Conservation (phyloP, 2,113 vertebrate genomes). For the Syngnathoides biaculeatus region DNA sequence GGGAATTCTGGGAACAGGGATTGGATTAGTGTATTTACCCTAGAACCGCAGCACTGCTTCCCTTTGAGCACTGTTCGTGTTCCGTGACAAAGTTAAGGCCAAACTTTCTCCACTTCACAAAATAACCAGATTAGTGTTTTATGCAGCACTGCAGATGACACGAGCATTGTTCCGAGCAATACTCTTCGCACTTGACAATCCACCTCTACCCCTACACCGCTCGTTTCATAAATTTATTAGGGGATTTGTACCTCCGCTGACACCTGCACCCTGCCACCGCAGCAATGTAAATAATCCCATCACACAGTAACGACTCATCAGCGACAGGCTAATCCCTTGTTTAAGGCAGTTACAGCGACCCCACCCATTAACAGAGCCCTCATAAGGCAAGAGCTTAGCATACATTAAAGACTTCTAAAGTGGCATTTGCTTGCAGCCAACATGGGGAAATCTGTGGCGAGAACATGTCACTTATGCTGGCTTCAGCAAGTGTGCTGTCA, state of each 20-base stretch:
- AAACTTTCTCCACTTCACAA: constrained; percentile 59
- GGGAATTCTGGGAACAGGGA: constrained; percentile 61
- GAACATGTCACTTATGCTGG: constrained; percentile 66
- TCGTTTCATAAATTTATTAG: constrained; percentile 74
- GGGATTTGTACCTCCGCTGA: constrained; percentile 79
- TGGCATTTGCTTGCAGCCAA: constrained; percentile 56
- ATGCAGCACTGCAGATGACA: constrained; percentile 52
- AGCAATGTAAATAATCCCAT: constrained; percentile 80
- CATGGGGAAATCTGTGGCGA: constrained; percentile 50
- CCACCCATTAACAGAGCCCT: constrained; percentile 75
- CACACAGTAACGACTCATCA: constrained; percentile 72
- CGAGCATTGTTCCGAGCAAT: constrained; percentile 63
- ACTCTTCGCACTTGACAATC: constrained; percentile 57
- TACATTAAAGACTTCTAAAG: constrained; percentile 72
- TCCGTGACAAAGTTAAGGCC: constrained; percentile 42
- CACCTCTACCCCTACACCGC: constrained; percentile 6
- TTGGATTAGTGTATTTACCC: constrained; percentile 62
- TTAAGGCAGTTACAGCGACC: constrained; percentile 80
- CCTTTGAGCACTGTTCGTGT: constrained; percentile 56
- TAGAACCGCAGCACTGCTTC: constrained; percentile 28
- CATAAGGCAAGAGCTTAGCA: constrained; percentile 76
- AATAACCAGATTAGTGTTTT: constrained; percentile 63
- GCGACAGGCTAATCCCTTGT: constrained; percentile 77
- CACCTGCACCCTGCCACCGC: constrained; percentile 74
- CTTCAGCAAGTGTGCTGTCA: constrained; percentile 61